Conservation (phyloP, 2,888 invertebrate genomes). For the Phlogophora meticulosa region DNA sequence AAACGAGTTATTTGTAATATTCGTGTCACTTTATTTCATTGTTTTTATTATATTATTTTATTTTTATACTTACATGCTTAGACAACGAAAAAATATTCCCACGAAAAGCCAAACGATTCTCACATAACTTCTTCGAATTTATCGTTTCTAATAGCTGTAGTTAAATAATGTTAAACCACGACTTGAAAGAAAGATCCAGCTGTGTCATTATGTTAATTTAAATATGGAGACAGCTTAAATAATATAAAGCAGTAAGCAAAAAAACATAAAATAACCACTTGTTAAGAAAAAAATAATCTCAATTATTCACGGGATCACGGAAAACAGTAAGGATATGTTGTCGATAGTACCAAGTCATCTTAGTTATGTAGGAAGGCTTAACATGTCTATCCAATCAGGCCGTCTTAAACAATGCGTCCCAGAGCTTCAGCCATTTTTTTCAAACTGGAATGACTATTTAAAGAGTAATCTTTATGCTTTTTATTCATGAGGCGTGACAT, state of each 20-base stretch:
- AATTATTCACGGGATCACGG: neutral
- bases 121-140: neutral
- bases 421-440: neutral
- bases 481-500: neutral
- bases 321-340: neutral
- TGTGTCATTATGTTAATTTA: too few species aligned
- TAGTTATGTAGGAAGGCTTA: neutral
- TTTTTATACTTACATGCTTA: too few species aligned
- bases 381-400: constrained; percentile 1
- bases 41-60: too few species aligned
- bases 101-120: neutral
- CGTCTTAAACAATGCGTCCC: neutral
- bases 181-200: too few species aligned
- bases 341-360: neutral
- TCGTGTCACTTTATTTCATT: too few species aligned
- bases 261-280: too few species aligned
- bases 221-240: neutral
- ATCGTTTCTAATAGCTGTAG: neutral
- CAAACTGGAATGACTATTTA: neutral
- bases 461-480: neutral
- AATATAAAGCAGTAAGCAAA: neutral
- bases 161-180: too few species aligned
- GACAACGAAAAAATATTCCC: neutral
- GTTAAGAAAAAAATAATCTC: neutral
- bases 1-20: too few species aligned